A percentile compares a stretch with the other conserved stretches of the same genome.
Evolutionary conservation across 2,888 invertebrate genomes (phyloP).

Genomic region (Clivina fossor): DNA sequence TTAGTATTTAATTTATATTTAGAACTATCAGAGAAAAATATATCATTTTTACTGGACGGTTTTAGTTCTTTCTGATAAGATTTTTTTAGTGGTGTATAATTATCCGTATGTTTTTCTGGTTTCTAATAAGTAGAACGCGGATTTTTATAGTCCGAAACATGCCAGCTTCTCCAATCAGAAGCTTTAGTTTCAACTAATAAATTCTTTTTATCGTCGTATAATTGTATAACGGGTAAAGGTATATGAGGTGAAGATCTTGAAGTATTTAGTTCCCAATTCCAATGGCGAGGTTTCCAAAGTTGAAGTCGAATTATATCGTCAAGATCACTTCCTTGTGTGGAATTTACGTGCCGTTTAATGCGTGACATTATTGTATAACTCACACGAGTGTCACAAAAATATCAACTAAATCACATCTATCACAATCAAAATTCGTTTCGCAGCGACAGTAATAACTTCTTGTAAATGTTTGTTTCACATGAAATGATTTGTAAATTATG

Average conservation of each 20-base stretch:
- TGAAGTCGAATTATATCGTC: constrained; percentile 63
- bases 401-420: constrained; percentile 1
- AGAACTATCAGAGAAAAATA: constrained; percentile 6
- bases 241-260: constrained; percentile 64
- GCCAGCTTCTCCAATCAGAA: constrained; percentile 52
- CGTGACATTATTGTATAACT: constrained; percentile 22
- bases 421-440: constrained; percentile 1
- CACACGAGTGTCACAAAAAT: constrained; percentile 18
- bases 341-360: too few species aligned
- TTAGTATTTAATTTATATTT: constrained; percentile 21
- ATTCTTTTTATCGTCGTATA: constrained; percentile 65
- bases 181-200: constrained; percentile 62
- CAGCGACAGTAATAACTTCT: neutral
- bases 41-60: too few species aligned
- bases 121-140: constrained; percentile 3
- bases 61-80: constrained; percentile 1
- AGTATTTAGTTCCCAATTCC: constrained; percentile 66
- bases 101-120: too few species aligned
- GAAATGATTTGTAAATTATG: constrained; percentile 8
- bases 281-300: constrained; percentile 62
- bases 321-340: constrained; percentile 12
- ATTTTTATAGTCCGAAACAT: constrained; percentile 32
- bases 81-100: constrained; percentile 6
- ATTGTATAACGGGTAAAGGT: constrained; percentile 62
- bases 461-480: constrained; percentile 19